Evolutionary conservation across 2,888 invertebrate genomes (phyloP).

Genomic region (Rapana venosa): DNA sequence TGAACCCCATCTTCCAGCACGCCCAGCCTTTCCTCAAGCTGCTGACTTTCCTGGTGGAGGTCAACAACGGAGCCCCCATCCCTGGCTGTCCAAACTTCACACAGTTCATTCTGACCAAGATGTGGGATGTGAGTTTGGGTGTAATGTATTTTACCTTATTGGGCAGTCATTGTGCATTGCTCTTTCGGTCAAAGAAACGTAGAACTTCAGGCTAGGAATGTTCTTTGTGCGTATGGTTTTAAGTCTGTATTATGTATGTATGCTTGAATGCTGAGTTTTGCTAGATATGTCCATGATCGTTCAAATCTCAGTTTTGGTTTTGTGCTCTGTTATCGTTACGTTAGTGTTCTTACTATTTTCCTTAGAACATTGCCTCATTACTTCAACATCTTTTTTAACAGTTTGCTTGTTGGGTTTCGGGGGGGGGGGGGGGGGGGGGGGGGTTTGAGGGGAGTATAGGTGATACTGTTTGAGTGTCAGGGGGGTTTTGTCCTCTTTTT

Average conservation of each 20-base stretch:
- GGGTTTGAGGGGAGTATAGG: background rate
- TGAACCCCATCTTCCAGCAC: conserved; percentile 80
- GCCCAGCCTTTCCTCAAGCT: conserved; percentile 95
- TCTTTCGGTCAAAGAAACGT: too few species aligned
- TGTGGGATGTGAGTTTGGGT: conserved; percentile 83
- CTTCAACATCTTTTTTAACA: background rate
- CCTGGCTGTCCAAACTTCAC: conserved; percentile 94
- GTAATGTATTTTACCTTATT: too few species aligned
- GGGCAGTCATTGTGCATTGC: too few species aligned
- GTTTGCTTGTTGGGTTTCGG: background rate
- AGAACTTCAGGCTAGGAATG: too few species aligned
- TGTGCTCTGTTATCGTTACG: background rate
- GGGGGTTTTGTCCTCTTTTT: too few species aligned
- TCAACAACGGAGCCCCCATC: conserved; percentile 81
- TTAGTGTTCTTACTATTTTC: background rate
- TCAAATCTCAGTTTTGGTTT: background rate
- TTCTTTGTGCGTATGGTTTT: too few species aligned
- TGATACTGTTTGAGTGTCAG: too few species aligned
- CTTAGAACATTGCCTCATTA: too few species aligned
- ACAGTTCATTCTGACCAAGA: conserved; percentile 89
- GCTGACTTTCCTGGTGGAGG: conserved; percentile 91
- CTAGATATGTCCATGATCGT: background rate
- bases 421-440: background rate
- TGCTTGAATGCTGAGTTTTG: too few species aligned
- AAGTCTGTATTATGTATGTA: too few species aligned